Conservation (phyloP, 1,140 invertebrate species). For the Drosophila willistoni region DNA sequence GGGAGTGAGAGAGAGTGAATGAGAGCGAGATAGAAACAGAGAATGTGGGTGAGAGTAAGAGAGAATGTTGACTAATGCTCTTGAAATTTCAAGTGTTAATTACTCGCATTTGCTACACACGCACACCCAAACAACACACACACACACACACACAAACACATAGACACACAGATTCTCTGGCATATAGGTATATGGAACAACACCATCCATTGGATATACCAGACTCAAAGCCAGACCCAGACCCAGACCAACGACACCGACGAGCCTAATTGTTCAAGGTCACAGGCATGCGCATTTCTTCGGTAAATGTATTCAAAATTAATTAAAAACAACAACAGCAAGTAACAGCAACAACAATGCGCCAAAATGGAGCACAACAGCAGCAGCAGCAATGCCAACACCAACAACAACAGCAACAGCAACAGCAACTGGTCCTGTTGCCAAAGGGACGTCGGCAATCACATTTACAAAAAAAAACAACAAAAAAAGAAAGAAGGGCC, state of each 20-base stretch:
- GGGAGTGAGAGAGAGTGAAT: conserved; percentile 20
- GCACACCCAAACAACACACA: conserved; percentile 26
- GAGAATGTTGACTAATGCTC: conserved; percentile 59
- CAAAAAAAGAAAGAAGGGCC: conserved; percentile 20
- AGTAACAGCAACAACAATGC: conserved; percentile 42
- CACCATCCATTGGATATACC: conserved; percentile 43
- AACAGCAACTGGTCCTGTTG: conserved; percentile 10
- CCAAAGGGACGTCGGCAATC: conserved; percentile 17
- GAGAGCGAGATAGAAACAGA: conserved; percentile 20
- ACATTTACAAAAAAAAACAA: conserved; percentile 13
- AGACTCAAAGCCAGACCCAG: conserved; percentile 22
- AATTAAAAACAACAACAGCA: conserved; percentile 60
- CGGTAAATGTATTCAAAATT: conserved; percentile 68
- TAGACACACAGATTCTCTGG: conserved; percentile 3
- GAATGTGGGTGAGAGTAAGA: conserved; percentile 19
- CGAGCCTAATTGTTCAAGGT: conserved; percentile 75
- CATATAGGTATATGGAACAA: conserved; percentile 63
- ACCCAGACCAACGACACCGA: conserved; percentile 35
- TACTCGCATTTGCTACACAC: conserved; percentile 64
- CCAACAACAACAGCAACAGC: background rate
- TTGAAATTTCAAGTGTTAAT: conserved; percentile 77
- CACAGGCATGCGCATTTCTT: conserved; percentile 76
- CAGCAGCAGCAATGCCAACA: background rate
- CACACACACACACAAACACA: conserved; percentile 14
- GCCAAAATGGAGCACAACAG: conserved; percentile 43